phyloP scores from a whole-genome alignment of 1,140 invertebrate species.

The Daktulosphaira vitifoliae region DNA sequence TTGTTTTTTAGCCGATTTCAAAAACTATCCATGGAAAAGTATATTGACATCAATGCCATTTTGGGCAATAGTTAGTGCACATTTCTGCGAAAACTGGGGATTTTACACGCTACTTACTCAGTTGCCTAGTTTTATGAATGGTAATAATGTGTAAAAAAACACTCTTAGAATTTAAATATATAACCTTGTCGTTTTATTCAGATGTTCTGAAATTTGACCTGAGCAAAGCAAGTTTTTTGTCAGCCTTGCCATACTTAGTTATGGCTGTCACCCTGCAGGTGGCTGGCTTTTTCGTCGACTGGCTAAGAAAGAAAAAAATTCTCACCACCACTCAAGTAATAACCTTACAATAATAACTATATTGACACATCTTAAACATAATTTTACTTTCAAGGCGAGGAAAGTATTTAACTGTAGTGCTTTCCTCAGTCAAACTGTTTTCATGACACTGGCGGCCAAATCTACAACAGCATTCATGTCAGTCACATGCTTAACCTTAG shows the following conservation, averaged over 20 bases:
- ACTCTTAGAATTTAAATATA: too few relatives aligned
- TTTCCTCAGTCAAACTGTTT: slow-evolving; percentile 71
- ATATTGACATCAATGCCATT: slow-evolving; percentile 76
- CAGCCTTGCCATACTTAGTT: slow-evolving; percentile 74
- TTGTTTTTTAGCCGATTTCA: background rate
- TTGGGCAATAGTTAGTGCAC: slow-evolving; percentile 81
- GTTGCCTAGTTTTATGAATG: slow-evolving; percentile 82
- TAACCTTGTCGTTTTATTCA: slow-evolving; percentile 41
- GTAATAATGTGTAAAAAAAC: slow-evolving; percentile 43
- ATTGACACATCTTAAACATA: slow-evolving; percentile 43
- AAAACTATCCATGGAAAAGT: slow-evolving; percentile 57
- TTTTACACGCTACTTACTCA: slow-evolving; percentile 87
- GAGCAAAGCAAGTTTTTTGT: slow-evolving; percentile 66
- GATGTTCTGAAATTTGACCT: slow-evolving; percentile 63
- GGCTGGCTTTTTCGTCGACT: slow-evolving; percentile 73
- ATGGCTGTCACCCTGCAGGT: slow-evolving; percentile 72
- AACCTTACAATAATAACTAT: slow-evolving; percentile 38
- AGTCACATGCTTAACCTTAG: slow-evolving; percentile 67
- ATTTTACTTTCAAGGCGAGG: slow-evolving; percentile 47
- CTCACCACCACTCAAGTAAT: slow-evolving; percentile 59
- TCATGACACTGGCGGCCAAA: slow-evolving; percentile 71
- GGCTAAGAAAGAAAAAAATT: slow-evolving; percentile 52
- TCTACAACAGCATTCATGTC: slow-evolving; percentile 54
- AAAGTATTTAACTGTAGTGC: slow-evolving; percentile 68
- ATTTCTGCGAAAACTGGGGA: slow-evolving; percentile 93